Base-by-base conservation (phyloP, 2,113 vertebrate species). In the Eolophus roseicapilla region DNA sequence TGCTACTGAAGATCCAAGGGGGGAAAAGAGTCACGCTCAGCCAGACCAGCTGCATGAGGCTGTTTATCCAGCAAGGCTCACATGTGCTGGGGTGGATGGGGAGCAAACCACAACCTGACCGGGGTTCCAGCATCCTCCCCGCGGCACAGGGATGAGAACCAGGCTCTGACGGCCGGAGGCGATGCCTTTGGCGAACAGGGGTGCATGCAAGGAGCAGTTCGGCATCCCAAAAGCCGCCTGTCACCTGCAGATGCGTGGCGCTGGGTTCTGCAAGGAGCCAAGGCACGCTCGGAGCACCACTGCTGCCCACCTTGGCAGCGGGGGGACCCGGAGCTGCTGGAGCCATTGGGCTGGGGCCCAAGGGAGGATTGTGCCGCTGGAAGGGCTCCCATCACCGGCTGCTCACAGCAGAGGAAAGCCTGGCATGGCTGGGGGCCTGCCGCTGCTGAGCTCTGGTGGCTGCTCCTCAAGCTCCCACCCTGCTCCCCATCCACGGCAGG, bases 161-260 rank as follows among this genome's bases (percentile, higher is more conserved):
- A 0, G 24, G 90, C 67, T 24, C 70, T 3, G 11, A 16, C 0
- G 13, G 44, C 35, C 1, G 0, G 41, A 46, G 19, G 75, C 0
- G 0, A 24, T 2, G 64, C 35, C 6, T 6, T 5, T 57, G 73
- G 92, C 77, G 52, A 55, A 20, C 7, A 17, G 39, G 31, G 25
- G 13, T 16, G 53, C 21, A 5, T 11, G 31, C 1, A 13, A 2
- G 70, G 47, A 90, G 71, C 35, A 1, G 80, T 31, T 6, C 6
- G 1, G 6, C n/a, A 4, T 24, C 31, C 11, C 50, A 3, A 4
- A 19, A 35, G 55, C 21, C 0, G 12, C 25, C 41, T 25, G 67
- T 75, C 74, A 73, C 53, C 47, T 28, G 57, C 16, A 4, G 1
- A n/a, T 0, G 2, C 0, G 0, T 25, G 1, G 75, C 16, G 4